These are phyloP conservation scores for Pygathrix nemaeus DNA, from an alignment of 2,113 vertebrate species.

Conservation along the genomic window DNA sequence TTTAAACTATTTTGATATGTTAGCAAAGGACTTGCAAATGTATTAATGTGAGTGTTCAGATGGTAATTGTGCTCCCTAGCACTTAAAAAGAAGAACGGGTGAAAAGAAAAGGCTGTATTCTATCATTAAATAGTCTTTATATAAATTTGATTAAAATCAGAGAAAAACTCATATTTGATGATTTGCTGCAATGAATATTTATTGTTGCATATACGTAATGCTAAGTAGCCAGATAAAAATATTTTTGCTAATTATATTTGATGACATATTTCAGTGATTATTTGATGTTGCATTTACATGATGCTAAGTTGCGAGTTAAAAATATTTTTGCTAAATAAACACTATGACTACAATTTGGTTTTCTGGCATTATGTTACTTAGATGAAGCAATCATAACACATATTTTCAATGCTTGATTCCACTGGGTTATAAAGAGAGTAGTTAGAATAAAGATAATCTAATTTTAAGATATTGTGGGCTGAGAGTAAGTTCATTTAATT, in stretches of 20 bases:
- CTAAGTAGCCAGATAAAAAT: constrained; percentile 29
- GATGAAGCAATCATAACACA: neutral
- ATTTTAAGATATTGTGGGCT: constrained; percentile 8
- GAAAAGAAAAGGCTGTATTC: neutral
- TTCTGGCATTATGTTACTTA: constrained; percentile 23
- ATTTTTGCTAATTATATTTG: constrained; percentile 57
- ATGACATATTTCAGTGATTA: constrained; percentile 22
- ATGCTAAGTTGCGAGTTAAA: constrained; percentile 32
- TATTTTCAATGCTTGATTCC: constrained; percentile 46
- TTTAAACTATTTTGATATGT: neutral
- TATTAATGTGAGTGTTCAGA: neutral
- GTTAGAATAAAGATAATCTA: neutral
- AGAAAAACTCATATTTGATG: constrained; percentile 31
- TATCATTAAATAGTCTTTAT: constrained; percentile 31
- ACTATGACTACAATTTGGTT: neutral
- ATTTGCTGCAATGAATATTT: constrained; percentile 49
- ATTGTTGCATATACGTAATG: constrained; percentile 25
- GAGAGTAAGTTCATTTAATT: neutral
- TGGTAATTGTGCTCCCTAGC: neutral
- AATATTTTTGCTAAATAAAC: constrained; percentile 51
- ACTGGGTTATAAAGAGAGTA: neutral
- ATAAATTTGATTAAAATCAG: constrained; percentile 49
- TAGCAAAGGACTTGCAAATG: neutral
- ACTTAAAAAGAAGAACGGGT: constrained; percentile 22
- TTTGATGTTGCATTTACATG: constrained; percentile 50